Conservation (phyloP, 2,113 vertebrate species). For the Murina feae region DNA sequence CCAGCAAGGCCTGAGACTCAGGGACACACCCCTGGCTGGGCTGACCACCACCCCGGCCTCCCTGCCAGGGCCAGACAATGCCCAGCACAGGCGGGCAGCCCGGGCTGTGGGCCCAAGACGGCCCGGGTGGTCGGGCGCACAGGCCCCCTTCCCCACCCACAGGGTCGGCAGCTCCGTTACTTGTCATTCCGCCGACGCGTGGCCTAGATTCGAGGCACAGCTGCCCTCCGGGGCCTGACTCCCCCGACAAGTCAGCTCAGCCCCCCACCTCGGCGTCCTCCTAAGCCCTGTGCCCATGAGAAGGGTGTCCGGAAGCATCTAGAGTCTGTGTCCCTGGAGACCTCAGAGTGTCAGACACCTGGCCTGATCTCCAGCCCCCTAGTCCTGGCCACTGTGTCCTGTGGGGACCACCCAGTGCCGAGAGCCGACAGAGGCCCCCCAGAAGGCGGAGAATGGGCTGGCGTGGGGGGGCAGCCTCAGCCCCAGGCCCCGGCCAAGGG, state of each 20-base stretch:
- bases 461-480: neutral
- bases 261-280: neutral
- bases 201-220: conserved; percentile 68
- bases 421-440: neutral
- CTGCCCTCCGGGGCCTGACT: neutral
- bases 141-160: neutral
- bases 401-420: conserved; percentile 50
- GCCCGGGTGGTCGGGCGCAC: conserved; percentile 44
- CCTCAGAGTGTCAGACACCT: neutral
- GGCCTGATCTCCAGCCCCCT: neutral
- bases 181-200: conserved; percentile 61
- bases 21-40: neutral
- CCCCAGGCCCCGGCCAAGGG: conserved; percentile 52
- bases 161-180: neutral
- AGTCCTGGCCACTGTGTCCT: neutral
- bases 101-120: conserved; percentile 50
- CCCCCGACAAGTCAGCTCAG: neutral
- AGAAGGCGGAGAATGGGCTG: conserved; percentile 4
- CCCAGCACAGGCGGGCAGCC: neutral
- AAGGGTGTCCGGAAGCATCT: neutral
- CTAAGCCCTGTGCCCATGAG: neutral
- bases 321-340: neutral
- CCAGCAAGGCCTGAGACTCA: neutral
- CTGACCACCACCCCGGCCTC: neutral
- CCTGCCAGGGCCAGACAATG: conserved; percentile 20